A percentile compares a stretch with the other conserved stretches of the same genome.
Evolutionary conservation across 2,113 vertebrate genomes (phyloP).

Genomic region (Tachysurus vachellii): DNA sequence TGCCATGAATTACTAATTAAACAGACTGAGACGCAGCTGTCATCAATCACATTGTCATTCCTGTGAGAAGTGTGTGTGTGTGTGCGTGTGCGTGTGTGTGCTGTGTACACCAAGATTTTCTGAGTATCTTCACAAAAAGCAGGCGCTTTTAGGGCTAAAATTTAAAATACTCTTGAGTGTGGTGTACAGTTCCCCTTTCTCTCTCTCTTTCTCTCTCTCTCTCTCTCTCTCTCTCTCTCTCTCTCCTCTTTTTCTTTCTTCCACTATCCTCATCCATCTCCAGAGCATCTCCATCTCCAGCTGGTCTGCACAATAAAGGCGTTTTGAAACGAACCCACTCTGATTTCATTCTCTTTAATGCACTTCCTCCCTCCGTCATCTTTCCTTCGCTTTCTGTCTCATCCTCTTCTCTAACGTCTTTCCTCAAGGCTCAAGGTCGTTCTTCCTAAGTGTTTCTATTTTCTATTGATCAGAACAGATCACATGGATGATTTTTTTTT

Average conservation of each 20-base stretch:
- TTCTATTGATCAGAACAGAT: constrained; percentile 31
- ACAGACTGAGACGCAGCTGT: constrained; percentile 18
- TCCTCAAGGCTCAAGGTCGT: not conserved
- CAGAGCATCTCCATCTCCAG: constrained; percentile 28
- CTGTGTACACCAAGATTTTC: not conserved
- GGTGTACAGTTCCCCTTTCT: constrained; percentile 17
- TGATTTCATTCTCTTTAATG: constrained; percentile 28
- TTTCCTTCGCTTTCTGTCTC: not conserved
- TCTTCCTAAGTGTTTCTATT: constrained; percentile 3
- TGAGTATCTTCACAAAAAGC: constrained; percentile 2
- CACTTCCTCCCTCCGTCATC: constrained; percentile 3
- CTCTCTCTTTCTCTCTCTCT: constrained; percentile 31
- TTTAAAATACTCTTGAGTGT: constrained; percentile 26
- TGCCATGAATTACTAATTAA: constrained; percentile 38
- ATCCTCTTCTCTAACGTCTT: not conserved
- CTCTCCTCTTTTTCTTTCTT: not conserved
- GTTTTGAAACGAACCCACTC: constrained; percentile 16
- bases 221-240: constrained; percentile 25
- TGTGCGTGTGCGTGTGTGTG: not conserved
- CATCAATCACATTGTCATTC: constrained; percentile 42
- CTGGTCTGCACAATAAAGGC: constrained; percentile 31
- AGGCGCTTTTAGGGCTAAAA: constrained; percentile 5
- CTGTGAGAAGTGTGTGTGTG: not conserved
- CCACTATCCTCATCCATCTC: constrained; percentile 11
- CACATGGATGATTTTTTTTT: constrained; percentile 33